Base-by-base conservation (phyloP, 2,113 vertebrate genomes). In the Tretioscincus oriximinensis region DNA sequence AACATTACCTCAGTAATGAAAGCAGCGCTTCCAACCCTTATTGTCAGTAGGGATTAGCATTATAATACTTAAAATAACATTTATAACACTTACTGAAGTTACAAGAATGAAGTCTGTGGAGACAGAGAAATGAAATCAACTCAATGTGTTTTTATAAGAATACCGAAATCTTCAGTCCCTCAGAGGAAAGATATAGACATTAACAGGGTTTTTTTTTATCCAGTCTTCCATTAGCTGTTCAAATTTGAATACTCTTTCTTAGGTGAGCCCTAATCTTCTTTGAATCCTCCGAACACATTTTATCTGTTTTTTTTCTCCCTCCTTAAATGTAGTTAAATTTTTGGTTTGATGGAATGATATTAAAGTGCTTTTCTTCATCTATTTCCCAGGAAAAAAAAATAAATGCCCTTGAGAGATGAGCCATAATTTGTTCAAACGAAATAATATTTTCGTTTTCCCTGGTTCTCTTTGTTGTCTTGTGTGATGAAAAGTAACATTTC, bases 21-120 rank as follows among this genome's bases (percentile, higher is more conserved):
- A 96, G 95, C 95, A 85, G 89, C 92, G 95, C 94, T 93, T 94
- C 95, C 93, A 94, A 95, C 96, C 51, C 94, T 96, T 95, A 95
- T 94, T 96, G 96, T 97, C 96, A 95, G 94, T 93, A 94, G 94
- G 93, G 93, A 96, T 93, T 92, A 96, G 95, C 92, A 96, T 96
- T 95, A 95, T 94, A 94, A 96, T 96, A 95, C 95, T 96, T 96
- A 96, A 95, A 94, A 96, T 96, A 95, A 96, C 96, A 96, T 96
- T 97, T 96, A 96, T 97, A 96, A 97, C 96, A 96, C 96, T 97
- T 96, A 96, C 96, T 93, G 95, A 96, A 95, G 96, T 96, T 96
- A 96, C 95, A 94, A 93, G 91, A 93, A 93, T 91, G 92, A 94
- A 93, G 94, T 96, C 94, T 95, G 90, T 91, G 91, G 95, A 95